phyloP scores from a whole-genome alignment of 35 echinoderm and acorn worm genomes.

The Strongylocentrotus purpuratus region DNA sequence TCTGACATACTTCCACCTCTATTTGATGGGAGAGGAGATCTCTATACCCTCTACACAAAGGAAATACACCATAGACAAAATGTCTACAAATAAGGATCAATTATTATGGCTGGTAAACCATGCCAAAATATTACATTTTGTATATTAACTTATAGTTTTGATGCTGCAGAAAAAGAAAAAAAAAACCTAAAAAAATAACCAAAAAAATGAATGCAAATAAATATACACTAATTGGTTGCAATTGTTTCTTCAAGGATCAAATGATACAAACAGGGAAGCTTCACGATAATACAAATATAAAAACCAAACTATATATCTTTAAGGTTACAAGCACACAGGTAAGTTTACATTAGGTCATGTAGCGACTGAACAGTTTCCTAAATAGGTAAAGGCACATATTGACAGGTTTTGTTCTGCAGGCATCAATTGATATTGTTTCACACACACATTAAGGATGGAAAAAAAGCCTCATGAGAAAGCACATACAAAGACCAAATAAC shows the following conservation, averaged over 20 bases:
- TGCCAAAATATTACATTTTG: background rate
- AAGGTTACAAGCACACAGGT: background rate
- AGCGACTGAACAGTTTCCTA: too few species aligned
- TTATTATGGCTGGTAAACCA: background rate
- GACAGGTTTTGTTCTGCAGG: too few species aligned
- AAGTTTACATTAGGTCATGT: background rate
- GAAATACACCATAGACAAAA: background rate
- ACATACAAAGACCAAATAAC: background rate
- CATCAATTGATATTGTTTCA: background rate
- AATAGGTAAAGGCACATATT: too few species aligned
- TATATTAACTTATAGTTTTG: background rate
- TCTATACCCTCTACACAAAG: background rate
- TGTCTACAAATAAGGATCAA: background rate
- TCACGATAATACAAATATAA: background rate
- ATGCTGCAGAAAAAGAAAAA: too few species aligned
- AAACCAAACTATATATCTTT: background rate
- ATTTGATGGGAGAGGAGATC: background rate
- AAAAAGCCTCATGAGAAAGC: background rate
- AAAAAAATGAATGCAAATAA: background rate
- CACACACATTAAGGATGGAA: background rate
- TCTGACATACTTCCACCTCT: constrained; percentile 11
- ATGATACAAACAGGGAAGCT: background rate
- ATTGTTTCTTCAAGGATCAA: background rate
- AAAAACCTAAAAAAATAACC: background rate
- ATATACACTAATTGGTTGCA: background rate